Base-by-base conservation (phyloP, 2,888 invertebrate species). In the Scelioninae gen. 1 region DNA sequence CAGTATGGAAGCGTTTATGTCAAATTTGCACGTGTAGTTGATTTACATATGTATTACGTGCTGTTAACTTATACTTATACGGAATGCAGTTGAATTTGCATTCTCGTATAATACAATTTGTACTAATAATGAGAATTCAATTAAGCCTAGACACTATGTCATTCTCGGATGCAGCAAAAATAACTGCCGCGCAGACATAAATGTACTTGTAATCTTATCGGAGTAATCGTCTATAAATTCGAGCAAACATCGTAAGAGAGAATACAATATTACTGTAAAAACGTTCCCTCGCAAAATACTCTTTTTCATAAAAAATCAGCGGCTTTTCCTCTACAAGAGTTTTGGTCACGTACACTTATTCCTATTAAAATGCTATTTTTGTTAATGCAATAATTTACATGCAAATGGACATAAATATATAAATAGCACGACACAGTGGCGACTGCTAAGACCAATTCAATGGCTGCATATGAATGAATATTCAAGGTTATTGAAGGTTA, bases 401-500 rank as follows among this genome's bases (percentile, higher is more conserved):
- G 76, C 77, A 62, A 82, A 82, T 77, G 77, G 62, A 60, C 53
- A 31, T 62, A 68, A 72, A 76, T 72, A 45, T 76, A 82, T 68
- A 75, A 82, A 74, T 69, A 82, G 74, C 65, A 34, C 43, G 72
- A 68, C 63, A 58, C 40, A 31, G 13, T 53, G 63, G 66, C 29
- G 51, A 66, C 77, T 66, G 71, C 56, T 45, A 32, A 68, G 47
- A 68, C 63, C 63, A 49, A 82, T 71, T 69, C 68, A 78, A 58
- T 69, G 34, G 53, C 74, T 78, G 82, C 77, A 78, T 74, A 74
- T 78, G 78, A 82, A 82, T 82, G 82, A 82, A 82, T 78, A 74
- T 77, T 77, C 82, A 82, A 77, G 77, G 77, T 66, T 74, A 82
- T 56, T 82, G 77, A 77, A 82, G 82, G 82, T 77, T 60, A 77